Evolutionary conservation across 2,797 vertebrate genomes (phyloP), one percentile per base, ranked within the genome.

Genomic region (Cheirogaleus major): DNA sequence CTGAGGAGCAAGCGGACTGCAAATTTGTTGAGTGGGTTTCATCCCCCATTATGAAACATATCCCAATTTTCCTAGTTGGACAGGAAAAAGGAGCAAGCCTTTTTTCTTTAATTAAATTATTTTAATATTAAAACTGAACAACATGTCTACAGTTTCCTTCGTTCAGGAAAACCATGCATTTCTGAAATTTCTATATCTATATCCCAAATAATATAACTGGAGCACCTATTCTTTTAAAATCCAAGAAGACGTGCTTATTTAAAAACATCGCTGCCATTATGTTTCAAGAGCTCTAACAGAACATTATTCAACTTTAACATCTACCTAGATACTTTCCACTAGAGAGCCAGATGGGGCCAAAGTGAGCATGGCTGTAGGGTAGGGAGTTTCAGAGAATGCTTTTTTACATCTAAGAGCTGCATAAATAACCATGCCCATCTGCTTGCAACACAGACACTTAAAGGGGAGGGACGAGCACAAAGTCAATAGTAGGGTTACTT

Each of bases 21-120:
- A 38, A 43, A 63, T 69, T 88, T 0, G 25, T 61, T 84, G 72
- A 67, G 87, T 82, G 86, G 76, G 61, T 75, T 91, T 89, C 50
- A 8, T 61, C 35, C 73, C 45, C 57, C 27, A 0, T 84, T 73
- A 92, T 65, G 59, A 96, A 96, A 93, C 70, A 75, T 15, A 73
- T 93, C 82, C 38, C 20, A 23, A 2, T 41, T 43, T 73, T 93
- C n/a, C 91, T 85, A 80, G 50, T 57, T 59, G 22, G 50, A n/a
- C 52, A 89, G 78, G 8, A 20, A 25, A 83, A n/a, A 38, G 18
- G 59, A 13, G 27, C 4, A 27, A 14, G 15, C 18, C 20, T 43
- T 67, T 87, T 88, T 91, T 72, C n/a, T 73, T 70, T 85, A 78
- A 63, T 89, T 84, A 85, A 67, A 80, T 86, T 35, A 38, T 65